These are phyloP conservation scores for Rhegmatorhina hoffmannsi DNA, from an alignment of 2,113 vertebrate genomes.

Conservation along the genomic window DNA sequence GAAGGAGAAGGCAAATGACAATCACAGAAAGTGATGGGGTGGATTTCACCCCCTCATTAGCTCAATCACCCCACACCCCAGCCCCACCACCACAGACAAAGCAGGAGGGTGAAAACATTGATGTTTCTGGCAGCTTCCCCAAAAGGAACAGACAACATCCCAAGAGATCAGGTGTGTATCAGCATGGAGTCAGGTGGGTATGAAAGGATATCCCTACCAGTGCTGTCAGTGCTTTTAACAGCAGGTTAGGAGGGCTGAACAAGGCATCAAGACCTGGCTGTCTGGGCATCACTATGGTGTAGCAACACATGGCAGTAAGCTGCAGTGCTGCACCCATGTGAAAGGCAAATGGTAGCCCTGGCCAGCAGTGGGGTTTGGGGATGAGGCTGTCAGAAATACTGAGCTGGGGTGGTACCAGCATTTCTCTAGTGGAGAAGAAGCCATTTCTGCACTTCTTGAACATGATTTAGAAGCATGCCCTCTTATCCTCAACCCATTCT, in stretches of 20 bases:
- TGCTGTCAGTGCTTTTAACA: not conserved
- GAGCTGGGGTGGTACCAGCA: not conserved
- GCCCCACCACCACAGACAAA: accelerated
- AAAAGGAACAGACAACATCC: not conserved
- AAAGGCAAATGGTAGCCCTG: not conserved
- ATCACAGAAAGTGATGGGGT: not conserved
- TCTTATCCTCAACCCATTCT: not conserved
- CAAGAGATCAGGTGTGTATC: not conserved
- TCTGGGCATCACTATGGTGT: not conserved
- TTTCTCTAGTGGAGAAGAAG: not conserved
- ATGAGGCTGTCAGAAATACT: not conserved
- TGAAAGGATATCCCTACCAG: not conserved
- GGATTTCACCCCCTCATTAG: not conserved
- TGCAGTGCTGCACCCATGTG: not conserved
- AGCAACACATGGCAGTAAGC: not conserved
- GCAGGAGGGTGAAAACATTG: not conserved
- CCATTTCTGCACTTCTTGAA: not conserved
- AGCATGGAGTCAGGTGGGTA: not conserved
- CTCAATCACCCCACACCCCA: not conserved
- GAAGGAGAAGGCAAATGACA: not conserved
- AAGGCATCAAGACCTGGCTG: not conserved
- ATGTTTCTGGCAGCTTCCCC: not conserved
- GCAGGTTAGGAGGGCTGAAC: not conserved
- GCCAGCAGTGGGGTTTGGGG: not conserved
- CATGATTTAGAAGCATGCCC: not conserved